These are phyloP conservation scores for Drosophila yooni DNA, from an alignment of 2,888 invertebrate species.

Conservation along the genomic window DNA sequence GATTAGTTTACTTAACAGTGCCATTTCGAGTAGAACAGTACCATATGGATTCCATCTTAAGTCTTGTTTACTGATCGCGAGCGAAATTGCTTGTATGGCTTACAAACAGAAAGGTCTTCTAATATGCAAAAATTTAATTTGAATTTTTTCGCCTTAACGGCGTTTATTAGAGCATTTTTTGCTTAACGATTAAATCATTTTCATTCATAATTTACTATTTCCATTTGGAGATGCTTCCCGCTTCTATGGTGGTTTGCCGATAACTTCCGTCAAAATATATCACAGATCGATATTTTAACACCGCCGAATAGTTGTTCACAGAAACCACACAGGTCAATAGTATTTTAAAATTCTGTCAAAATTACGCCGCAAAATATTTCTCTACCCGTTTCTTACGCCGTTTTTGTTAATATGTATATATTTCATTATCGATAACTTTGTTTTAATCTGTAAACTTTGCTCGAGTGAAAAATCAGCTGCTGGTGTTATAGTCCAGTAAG, in stretches of 20 bases:
- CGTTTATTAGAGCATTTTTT: neutral
- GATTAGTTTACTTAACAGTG: constrained; percentile 19
- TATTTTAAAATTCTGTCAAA: neutral
- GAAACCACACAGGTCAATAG: neutral
- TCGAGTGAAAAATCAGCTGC: neutral
- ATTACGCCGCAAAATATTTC: neutral
- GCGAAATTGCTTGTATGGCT: neutral
- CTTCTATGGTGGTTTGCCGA: neutral
- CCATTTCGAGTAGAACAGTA: constrained; percentile 23
- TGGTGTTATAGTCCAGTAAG: neutral
- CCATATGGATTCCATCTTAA: constrained; percentile 6
- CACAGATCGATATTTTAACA: neutral
- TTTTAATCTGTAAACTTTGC: neutral
- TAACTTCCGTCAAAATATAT: neutral
- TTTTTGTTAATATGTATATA: neutral
- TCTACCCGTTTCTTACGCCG: neutral
- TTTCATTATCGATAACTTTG: neutral
- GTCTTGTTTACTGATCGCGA: constrained; percentile 1
- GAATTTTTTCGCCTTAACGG: neutral
- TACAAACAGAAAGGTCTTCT: too few relatives aligned
- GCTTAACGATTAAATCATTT: neutral
- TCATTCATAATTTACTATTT: neutral
- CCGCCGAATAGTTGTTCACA: neutral
- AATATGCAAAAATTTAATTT: neutral
- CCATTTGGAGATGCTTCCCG: neutral